Evolutionary conservation across 2,113 vertebrate genomes (phyloP), one percentile per base, ranked within the genome.

Genomic region (Scophthalmus maximus): DNA sequence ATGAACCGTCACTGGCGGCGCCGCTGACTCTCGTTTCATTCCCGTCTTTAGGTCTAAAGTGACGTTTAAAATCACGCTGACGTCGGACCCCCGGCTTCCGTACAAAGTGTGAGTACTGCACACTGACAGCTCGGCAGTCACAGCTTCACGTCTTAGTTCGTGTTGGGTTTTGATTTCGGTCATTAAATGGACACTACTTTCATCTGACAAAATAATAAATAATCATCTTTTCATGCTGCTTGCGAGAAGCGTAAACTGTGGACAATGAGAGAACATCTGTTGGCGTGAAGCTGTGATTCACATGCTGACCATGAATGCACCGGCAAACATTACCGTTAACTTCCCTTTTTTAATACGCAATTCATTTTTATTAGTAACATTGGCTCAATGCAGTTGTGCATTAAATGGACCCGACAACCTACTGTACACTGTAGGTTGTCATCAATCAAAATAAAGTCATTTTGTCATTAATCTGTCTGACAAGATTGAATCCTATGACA

Each of bases 41-140:
- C 5, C 26, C 26, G 79, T 46, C 42, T 4, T 78, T 69, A 94
- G 94, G 94, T 94, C 94, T 64, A 94, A 94, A 88, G 93, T 94
- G 67, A 94, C 93, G 79, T 94, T 94, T 93, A 94, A 94, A 93
- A 94, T 94, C 81, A 94, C 94, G 2, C 82, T 94, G 81, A 94
- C 94, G 84, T 94, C 94, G 91, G 94, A 94, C 29, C 94, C 94
- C 49, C 87, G 92, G 87, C 91, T 94, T 53, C 94, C 94, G 18
- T 94, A 92, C 83, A 94, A 94, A 94, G 93, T 94, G 94, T 94
- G 76, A 92, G 91, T 91, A 27, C 5, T 8, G 32, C n/a, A 34
- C 20, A 88, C 66, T 88, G 81, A 91, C 88, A 90, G 81, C 82
- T 89, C 84, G 81, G 66, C 69, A 47, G 2, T 71, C 36, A 68